These are phyloP conservation scores for Lutraria rhynchaena DNA, from an alignment of 1,140 invertebrate species.

Conservation along the genomic window DNA sequence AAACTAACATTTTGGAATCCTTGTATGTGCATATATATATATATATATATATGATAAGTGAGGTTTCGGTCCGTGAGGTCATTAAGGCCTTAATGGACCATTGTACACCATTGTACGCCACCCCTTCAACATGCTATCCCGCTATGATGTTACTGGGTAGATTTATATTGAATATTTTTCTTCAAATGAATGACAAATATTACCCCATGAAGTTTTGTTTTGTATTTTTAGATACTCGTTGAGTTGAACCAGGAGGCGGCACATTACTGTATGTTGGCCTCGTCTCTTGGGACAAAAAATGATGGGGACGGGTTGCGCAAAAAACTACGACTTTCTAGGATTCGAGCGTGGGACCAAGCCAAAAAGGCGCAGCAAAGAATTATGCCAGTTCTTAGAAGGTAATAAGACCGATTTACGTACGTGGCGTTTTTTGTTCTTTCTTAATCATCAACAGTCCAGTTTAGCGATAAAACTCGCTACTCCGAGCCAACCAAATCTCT, in stretches of 20 bases:
- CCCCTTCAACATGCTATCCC: neutral
- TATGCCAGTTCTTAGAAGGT: constrained; percentile 49
- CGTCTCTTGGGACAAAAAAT: constrained; percentile 32
- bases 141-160: neutral
- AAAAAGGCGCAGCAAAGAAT: constrained; percentile 51
- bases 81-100: neutral
- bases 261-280: constrained; percentile 32
- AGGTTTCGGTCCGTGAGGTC: neutral
- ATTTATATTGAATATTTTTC: neutral
- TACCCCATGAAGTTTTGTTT: neutral
- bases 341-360: constrained; percentile 46
- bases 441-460: too few species aligned
- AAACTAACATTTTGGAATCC: neutral
- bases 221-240: constrained; percentile 27
- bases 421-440: too few species aligned
- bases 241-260: constrained; percentile 51
- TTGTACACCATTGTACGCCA: neutral
- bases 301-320: constrained; percentile 31
- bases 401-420: neutral
- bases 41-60: neutral
- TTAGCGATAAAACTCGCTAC: too few species aligned
- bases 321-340: constrained; percentile 14
- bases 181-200: neutral
- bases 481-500: too few species aligned
- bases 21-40: neutral